These are phyloP conservation scores for Drosophila lacicola DNA, from an alignment of 2,888 invertebrate species.

Conservation along the genomic window DNA sequence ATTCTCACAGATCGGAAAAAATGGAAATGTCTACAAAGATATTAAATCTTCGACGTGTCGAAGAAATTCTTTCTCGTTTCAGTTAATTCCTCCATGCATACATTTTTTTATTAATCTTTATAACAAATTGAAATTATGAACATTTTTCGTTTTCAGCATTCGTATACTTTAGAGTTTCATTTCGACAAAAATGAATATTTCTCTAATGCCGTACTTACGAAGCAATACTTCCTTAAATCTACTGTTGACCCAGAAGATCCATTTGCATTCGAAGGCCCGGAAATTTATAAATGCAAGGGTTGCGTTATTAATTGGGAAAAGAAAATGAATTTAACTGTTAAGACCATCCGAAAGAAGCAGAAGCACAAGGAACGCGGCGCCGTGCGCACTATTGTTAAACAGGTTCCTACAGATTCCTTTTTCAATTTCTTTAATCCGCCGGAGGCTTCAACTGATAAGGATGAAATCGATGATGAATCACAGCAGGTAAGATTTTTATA, in stretches of 20 bases:
- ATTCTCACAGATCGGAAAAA: too few relatives aligned
- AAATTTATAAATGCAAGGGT: slow-evolving; percentile 88
- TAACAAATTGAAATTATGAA: not conserved
- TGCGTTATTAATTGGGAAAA: slow-evolving; percentile 99
- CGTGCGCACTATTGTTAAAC: slow-evolving; percentile 97
- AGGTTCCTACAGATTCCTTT: slow-evolving; percentile 98
- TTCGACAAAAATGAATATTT: slow-evolving; percentile 97
- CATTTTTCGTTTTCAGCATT: slow-evolving; percentile 83
- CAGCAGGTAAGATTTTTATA: slow-evolving; percentile 85
- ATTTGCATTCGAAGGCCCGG: slow-evolving; percentile 96
- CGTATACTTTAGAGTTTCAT: slow-evolving; percentile 92
- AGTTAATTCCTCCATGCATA: too few relatives aligned
- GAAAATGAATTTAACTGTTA: slow-evolving; percentile 98
- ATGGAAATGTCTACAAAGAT: too few relatives aligned
- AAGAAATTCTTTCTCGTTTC: too few relatives aligned
- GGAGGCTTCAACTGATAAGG: slow-evolving; percentile 91
- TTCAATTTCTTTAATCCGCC: slow-evolving; percentile 99
- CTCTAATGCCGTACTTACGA: slow-evolving; percentile 93
- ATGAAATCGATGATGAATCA: slow-evolving; percentile 95
- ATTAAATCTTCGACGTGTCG: too few relatives aligned
- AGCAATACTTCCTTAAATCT: slow-evolving; percentile 97
- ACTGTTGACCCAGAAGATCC: slow-evolving; percentile 95
- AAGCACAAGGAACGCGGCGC: slow-evolving; percentile 98
- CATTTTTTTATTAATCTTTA: too few relatives aligned
- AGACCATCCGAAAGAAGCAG: slow-evolving; percentile 98